These are phyloP conservation scores for Tortricodes alternella DNA, from an alignment of 2,888 invertebrate genomes.

Conservation along the genomic window DNA sequence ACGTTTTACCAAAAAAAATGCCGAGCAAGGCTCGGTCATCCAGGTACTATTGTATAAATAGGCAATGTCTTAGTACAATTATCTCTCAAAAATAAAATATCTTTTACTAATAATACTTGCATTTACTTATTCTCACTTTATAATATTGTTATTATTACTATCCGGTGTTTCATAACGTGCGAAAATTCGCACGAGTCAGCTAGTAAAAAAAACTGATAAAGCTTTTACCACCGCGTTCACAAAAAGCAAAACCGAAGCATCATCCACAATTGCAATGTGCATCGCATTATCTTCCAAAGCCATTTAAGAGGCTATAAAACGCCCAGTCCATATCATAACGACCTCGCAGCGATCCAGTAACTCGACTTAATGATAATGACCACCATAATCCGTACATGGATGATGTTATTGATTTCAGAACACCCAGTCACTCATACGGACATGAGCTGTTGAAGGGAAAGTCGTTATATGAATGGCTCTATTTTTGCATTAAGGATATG, in stretches of 20 bases:
- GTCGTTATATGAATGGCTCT: conserved; percentile 5
- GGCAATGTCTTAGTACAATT: too few species aligned
- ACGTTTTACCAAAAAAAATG: too few species aligned
- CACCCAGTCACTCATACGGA: conserved; percentile 13
- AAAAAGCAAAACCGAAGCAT: background rate
- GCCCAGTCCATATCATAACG: conserved; percentile 22
- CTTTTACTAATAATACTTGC: too few species aligned
- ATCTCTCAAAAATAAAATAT: too few species aligned
- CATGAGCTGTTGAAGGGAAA: conserved; percentile 25
- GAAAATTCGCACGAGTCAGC: too few species aligned
- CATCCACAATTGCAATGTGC: conserved; percentile 16
- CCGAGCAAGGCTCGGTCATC: too few species aligned
- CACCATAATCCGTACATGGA: conserved; percentile 18
- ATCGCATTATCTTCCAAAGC: conserved; percentile 12
- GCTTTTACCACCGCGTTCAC: too few species aligned
- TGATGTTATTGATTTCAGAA: conserved; percentile 31
- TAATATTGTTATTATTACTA: too few species aligned
- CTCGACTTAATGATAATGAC: conserved; percentile 27
- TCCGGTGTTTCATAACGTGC: too few species aligned
- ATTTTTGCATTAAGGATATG: conserved; percentile 13
- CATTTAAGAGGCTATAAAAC: conserved; percentile 16
- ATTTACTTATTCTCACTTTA: too few species aligned
- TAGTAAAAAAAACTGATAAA: too few species aligned
- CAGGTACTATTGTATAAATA: too few species aligned
- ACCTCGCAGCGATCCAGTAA: conserved; percentile 17